Evolutionary conservation across 2,888 invertebrate species (phyloP).

Genomic region (Empis livida): DNA sequence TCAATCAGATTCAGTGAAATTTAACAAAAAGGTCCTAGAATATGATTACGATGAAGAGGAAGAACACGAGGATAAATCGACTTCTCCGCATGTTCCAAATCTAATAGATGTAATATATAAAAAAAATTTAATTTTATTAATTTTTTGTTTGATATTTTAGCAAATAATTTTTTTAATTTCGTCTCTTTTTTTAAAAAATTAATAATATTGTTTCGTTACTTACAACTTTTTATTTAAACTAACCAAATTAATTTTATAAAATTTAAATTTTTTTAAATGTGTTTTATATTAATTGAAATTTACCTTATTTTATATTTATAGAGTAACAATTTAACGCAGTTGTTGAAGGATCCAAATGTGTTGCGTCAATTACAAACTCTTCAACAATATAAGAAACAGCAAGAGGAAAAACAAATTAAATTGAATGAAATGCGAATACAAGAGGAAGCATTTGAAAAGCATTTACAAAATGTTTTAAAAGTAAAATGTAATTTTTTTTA

Average conservation of each 20-base stretch:
- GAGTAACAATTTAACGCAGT: slow-evolving; percentile 34
- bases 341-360: slow-evolving; percentile 72
- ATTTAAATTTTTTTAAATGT: neutral
- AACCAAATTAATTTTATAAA: neutral
- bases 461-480: slow-evolving; percentile 59
- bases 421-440: slow-evolving; percentile 57
- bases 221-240: slow-evolving; percentile 2
- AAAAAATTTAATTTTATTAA: slow-evolving; percentile 5
- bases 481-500: slow-evolving; percentile 32
- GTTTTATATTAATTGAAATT: slow-evolving; percentile 1
- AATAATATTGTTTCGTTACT: slow-evolving; percentile 1
- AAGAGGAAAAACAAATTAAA: slow-evolving; percentile 53
- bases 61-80: slow-evolving; percentile 46
- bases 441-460: slow-evolving; percentile 63
- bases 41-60: slow-evolving; percentile 90
- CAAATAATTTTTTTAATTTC: neutral
- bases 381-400: slow-evolving; percentile 40
- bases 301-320: slow-evolving; percentile 15
- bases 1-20: slow-evolving; percentile 44
- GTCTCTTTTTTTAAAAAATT: slow-evolving; percentile 1
- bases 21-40: slow-evolving; percentile 73
- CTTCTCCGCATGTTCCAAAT: slow-evolving; percentile 19
- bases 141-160: neutral
- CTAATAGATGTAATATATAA: slow-evolving; percentile 16
- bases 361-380: slow-evolving; percentile 77